Conservation (phyloP, 2,797 vertebrate genomes). For the Hippoglossus hippoglossus region DNA sequence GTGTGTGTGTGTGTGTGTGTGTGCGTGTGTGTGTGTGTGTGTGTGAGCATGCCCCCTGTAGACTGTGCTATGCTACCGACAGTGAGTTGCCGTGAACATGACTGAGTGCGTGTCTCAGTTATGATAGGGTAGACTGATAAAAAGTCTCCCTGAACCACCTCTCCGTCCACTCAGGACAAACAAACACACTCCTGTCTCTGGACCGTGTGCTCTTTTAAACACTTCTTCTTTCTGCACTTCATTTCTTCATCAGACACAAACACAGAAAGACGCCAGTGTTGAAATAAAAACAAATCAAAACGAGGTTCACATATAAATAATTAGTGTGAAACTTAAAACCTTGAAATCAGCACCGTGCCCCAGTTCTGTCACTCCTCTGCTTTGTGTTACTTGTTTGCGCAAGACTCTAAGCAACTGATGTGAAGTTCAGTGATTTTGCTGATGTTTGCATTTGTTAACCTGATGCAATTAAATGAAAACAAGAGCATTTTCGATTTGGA, state of each 20-base stretch:
- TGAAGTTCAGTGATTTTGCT: no score
- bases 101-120: slow-evolving; percentile 71
- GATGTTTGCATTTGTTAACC: no score
- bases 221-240: slow-evolving; percentile 7
- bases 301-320: not conserved
- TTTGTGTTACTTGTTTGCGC: no score
- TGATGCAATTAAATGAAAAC: no score
- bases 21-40: slow-evolving; percentile 30
- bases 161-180: slow-evolving; percentile 33
- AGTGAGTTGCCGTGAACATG: slow-evolving; percentile 70
- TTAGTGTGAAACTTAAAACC: not conserved
- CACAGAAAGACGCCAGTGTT: not conserved
- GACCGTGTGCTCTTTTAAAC: slow-evolving; percentile 3
- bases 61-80: slow-evolving; percentile 68
- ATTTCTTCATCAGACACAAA: not conserved
- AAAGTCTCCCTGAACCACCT: slow-evolving; percentile 33
- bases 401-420: no score
- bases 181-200: slow-evolving; percentile 20
- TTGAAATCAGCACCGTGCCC: not conserved
- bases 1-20: slow-evolving; percentile 36
- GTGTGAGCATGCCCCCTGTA: slow-evolving; percentile 58
- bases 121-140: slow-evolving; percentile 73
- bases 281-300: not conserved
- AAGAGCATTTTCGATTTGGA: no score
- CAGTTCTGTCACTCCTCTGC: not conserved